Percentiles rank a stretch among this genome's conserved stretches.
Conservation (phyloP, 2,888 invertebrate species). For the Drosophila prolongata region DNA sequence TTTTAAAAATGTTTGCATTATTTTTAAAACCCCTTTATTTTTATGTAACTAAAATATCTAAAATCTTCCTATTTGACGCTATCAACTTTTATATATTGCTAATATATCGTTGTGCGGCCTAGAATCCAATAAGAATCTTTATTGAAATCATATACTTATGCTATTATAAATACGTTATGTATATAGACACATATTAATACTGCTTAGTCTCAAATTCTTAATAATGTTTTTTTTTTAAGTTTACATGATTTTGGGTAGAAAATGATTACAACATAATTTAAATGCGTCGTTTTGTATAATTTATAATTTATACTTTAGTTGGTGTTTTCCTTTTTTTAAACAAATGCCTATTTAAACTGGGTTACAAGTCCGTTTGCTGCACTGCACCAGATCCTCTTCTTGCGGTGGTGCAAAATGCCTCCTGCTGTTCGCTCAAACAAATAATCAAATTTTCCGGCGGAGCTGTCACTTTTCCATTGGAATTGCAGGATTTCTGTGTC, state of each 20-base stretch:
- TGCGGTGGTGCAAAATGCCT: constrained; percentile 57
- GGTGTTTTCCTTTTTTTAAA: not conserved
- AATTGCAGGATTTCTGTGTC: constrained; percentile 61
- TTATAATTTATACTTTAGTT: no score
- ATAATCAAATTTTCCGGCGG: constrained; percentile 65
- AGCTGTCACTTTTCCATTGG: constrained; percentile 55
- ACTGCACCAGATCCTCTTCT: constrained; percentile 53
- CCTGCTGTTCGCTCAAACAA: constrained; percentile 61
- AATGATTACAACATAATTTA: constrained; percentile 5
- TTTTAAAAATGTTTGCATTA: no score
- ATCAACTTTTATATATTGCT: constrained; percentile 10
- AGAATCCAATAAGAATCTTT: constrained; percentile 1
- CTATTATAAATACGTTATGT: not conserved
- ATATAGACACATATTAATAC: constrained; percentile 25
- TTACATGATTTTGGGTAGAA: constrained; percentile 1
- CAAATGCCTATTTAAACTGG: not conserved
- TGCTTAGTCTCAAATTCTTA: constrained; percentile 23
- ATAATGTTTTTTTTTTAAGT: not conserved
- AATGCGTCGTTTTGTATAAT: not conserved
- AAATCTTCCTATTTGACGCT: no score
- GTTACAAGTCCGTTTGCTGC: constrained; percentile 68
- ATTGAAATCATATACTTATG: not conserved
- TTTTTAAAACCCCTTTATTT: no score
- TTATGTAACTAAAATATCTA: no score
- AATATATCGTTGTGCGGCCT: constrained; percentile 24